Evolutionary conservation across 1,140 invertebrate species (phyloP), one percentile per base, ranked within the genome.

Genomic region (Drosophila simulans): DNA sequence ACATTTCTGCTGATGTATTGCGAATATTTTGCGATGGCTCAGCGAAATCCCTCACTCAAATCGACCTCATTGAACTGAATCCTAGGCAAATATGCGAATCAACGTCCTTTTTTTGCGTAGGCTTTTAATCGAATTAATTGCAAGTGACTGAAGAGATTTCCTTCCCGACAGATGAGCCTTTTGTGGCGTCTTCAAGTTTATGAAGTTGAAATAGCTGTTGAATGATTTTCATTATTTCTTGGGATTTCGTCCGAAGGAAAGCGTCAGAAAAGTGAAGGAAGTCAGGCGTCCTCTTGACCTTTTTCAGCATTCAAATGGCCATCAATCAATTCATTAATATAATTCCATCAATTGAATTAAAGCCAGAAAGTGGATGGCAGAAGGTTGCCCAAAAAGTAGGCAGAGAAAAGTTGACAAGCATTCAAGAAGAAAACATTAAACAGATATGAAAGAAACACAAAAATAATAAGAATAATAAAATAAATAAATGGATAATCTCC

Each of bases 61-160:
- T 57, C 17, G 27, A 7, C 13, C 20, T 31, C 7, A 25, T 59
- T 8, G 42, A 45, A 22, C 43, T 20, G 34, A 66, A 40, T 17
- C 63, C 63, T 13, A 70, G 69, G 43, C 43, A 57, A 71, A 69
- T 70, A 66, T 17, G 11, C 12, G 39, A 25, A 13, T 55, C 34
- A 43, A 20, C 39, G 40, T 27, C 48, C 15, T 27, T 45, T 63
- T 34, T 45, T 22, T 35, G 31, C 20, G 11, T 57, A 65, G 52
- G 69, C 69, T 54, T 81, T 81, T 86, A 86, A 86, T 86, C 82
- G 78, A 86, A 78, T 86, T 86, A 86, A 86, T 86, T 86, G 82
- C 74, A 75, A 57, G 78, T 60, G 69, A 35, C 56, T 55, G 37
- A 57, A 57, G 40, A 53, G 42, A 46, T 66, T 57, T 40, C n/a